Base-by-base conservation (phyloP, 2,888 invertebrate genomes). In the Acanthococcus lagerstroemiae region DNA sequence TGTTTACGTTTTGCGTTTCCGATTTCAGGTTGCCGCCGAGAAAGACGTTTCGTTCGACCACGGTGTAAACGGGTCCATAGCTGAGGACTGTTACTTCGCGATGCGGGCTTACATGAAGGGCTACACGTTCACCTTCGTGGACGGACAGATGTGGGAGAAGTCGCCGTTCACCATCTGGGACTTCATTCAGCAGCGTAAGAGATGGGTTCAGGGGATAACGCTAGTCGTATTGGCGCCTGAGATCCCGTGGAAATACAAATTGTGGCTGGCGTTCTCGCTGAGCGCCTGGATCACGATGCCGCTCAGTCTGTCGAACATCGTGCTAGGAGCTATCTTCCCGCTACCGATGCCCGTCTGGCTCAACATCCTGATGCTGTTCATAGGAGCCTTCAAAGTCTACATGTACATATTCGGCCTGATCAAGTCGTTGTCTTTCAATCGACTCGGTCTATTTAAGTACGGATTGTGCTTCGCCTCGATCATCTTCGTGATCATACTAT, bases 121-220 rank as follows among this genome's bases (percentile, higher is more conserved):
- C 24, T 95, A 88, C 76, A 83, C 87, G 19, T 96, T 96, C 77
- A 90, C 92, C 75, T 96, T 95, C 77, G 86, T 96, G 70, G 95
- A 96, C 76, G 95, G 96, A 55, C 95, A 96, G 79, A 95, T 96
- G 95, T 94, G 94, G 88, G 96, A 96, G 76, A 95, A 95, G 75
- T 93, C 92, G 4, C 95, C 95, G 2, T 96, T 96, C 76, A 90
- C 92, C 1, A 78, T 95, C 30, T 86, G 88, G 84, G 96, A 96
- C 76, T 94, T 95, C 73, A 83, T 96, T 71, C 95, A 95, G 76
- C 96, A 96, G 75, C 82, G 96, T 67, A 95, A 96, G 76, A 83
- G 95, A 63, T 96, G 96, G 96, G 83, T 96, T 61, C 90, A 92
- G 79, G 92, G 92, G 74, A 91, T 92, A 72, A 81, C 90, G 17